Conservation (phyloP, 2,113 vertebrate genomes). For the Ciconia maguari region DNA sequence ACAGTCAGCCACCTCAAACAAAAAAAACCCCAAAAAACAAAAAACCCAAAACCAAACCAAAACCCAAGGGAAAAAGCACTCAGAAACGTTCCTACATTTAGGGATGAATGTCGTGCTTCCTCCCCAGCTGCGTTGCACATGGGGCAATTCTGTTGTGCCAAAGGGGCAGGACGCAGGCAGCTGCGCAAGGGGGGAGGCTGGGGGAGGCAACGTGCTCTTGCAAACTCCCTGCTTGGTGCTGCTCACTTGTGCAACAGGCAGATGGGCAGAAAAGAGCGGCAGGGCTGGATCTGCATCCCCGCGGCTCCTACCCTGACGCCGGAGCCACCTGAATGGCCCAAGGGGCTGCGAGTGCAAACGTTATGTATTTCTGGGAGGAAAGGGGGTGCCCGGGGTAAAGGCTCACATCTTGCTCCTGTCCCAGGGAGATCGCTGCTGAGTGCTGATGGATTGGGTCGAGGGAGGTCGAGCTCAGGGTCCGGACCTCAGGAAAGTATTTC, state of each 20-base stretch:
- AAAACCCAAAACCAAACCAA: neutral
- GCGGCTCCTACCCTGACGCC: rapidly evolving
- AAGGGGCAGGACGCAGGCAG: neutral
- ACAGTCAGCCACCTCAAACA: neutral
- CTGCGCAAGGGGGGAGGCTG: neutral
- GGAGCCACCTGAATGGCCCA: rapidly evolving
- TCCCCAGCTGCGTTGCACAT: neutral
- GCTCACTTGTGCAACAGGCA: neutral
- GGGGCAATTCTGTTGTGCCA: neutral
- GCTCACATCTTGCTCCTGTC: neutral
- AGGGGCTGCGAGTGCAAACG: rapidly evolving
- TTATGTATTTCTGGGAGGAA: neutral
- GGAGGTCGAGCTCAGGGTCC: neutral
- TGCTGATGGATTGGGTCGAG: rapidly evolving
- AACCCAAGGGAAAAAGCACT: neutral
- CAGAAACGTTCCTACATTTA: neutral
- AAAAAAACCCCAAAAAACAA: neutral
- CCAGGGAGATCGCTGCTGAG: rapidly evolving
- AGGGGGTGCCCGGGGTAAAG: neutral
- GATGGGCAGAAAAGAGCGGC: neutral
- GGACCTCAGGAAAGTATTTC: neutral
- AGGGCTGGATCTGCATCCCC: neutral
- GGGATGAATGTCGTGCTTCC: neutral
- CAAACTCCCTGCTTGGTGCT: neutral
- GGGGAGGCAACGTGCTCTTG: neutral